These are phyloP conservation scores for Acinonyx jubatus DNA, from an alignment of 2,113 vertebrate species.

Conservation along the genomic window DNA sequence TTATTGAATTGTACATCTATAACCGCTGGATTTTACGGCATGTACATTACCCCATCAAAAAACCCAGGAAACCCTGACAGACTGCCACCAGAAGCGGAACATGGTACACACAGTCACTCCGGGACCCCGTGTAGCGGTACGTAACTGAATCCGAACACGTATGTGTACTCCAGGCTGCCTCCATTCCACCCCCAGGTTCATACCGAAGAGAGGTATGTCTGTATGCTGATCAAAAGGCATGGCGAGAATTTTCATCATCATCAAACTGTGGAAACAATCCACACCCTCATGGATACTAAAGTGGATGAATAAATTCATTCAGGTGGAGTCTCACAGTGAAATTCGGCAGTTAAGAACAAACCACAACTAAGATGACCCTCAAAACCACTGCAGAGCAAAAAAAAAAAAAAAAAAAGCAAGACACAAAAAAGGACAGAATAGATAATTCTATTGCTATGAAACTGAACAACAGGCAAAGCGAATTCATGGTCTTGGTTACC, in stretches of 20 bases:
- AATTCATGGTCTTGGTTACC: not conserved
- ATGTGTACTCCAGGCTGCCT: not conserved
- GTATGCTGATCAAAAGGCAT: not conserved
- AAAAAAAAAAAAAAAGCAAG: not conserved
- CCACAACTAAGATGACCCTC: not conserved
- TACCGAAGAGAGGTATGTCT: not conserved
- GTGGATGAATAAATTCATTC: not conserved
- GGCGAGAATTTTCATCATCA: not conserved
- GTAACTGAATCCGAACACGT: not conserved
- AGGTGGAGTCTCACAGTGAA: not conserved
- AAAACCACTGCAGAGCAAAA: not conserved
- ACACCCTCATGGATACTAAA: not conserved
- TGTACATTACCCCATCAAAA: not conserved
- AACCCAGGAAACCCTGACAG: not conserved
- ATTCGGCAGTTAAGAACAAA: not conserved
- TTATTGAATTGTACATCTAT: not conserved
- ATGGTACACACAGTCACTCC: not conserved
- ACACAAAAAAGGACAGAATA: rapidly evolving
- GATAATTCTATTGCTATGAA: not conserved
- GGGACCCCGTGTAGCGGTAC: not conserved
- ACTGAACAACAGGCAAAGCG: not conserved
- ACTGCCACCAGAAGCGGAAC: not conserved
- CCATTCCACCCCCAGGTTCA: not conserved
- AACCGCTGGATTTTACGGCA: not conserved
- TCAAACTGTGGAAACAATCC: not conserved